These are phyloP conservation scores for Caradrina clavipalpis DNA, from an alignment of 2,888 invertebrate genomes.

Conservation along the genomic window DNA sequence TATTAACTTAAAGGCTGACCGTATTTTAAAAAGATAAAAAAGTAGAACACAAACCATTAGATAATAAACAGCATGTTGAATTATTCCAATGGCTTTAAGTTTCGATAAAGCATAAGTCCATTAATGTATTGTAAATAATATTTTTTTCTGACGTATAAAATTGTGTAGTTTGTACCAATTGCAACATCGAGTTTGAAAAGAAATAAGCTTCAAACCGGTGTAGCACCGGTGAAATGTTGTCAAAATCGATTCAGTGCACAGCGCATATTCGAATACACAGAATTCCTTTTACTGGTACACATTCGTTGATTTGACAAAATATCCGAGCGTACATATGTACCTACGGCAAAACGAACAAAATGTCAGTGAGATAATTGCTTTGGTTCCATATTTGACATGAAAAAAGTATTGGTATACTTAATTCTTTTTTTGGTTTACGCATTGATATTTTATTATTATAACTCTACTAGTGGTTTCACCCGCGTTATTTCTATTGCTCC, in stretches of 20 bases:
- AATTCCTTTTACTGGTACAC: conserved; percentile 49
- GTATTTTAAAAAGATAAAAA: too few relatives aligned
- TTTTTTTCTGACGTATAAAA: background rate
- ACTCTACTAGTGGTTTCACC: too few relatives aligned
- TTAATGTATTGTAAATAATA: conserved; percentile 5
- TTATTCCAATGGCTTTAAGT: background rate
- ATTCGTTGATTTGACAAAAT: conserved; percentile 39
- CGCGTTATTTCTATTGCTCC: too few relatives aligned
- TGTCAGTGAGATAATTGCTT: conserved; percentile 17
- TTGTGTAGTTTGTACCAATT: conserved; percentile 6
- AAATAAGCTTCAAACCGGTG: conserved; percentile 32
- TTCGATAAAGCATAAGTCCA: background rate
- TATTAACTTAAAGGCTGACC: too few relatives aligned
- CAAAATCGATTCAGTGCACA: conserved; percentile 54
- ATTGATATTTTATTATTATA: too few relatives aligned
- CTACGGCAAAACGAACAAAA: conserved; percentile 7
- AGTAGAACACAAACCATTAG: background rate
- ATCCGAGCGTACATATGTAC: conserved; percentile 4
- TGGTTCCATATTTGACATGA: background rate
- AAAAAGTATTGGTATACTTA: background rate
- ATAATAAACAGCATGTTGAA: background rate
- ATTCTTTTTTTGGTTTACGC: background rate
- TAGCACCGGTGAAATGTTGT: conserved; percentile 38
- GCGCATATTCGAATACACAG: conserved; percentile 48
- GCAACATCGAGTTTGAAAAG: conserved; percentile 40